Conservation (phyloP, 2,888 invertebrate genomes). For the Alviniconcha strummeri region DNA sequence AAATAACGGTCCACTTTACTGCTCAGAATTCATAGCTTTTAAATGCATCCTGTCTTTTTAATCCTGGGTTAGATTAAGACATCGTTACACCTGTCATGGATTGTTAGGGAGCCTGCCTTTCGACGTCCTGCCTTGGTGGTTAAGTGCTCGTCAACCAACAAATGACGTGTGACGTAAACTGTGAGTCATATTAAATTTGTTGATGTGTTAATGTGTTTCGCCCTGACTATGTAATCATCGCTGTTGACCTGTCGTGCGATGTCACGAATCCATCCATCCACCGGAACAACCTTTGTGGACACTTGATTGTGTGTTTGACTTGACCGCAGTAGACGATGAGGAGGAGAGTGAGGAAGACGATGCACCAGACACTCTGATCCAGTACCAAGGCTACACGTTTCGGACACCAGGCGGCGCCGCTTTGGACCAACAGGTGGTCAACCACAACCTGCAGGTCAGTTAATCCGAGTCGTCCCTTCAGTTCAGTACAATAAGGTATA, state of each 20-base stretch:
- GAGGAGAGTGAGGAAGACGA: background rate
- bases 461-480: background rate
- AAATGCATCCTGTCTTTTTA: no score
- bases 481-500: no score
- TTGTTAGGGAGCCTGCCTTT: no score
- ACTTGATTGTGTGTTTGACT: background rate
- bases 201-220: no score
- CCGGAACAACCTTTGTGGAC: background rate
- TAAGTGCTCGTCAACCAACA: background rate
- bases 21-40: no score
- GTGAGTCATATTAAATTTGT: background rate
- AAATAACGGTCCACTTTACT: no score
- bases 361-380: background rate
- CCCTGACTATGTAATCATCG: no score
- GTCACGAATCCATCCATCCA: no score
- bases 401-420: slow-evolving; percentile 8
- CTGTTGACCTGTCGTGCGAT: no score
- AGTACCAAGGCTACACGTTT: slow-evolving; percentile 12
- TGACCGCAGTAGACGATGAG: background rate
- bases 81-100: no score
- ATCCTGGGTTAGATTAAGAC: no score
- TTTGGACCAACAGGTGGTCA: background rate
- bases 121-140: no score
- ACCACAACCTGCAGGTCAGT: background rate
- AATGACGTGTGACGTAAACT: background rate